A percentile compares a stretch with the other conserved stretches of the same genome.
phyloP scores from a whole-genome alignment of 2,888 invertebrate species.

The Malachius bipustulatus region DNA sequence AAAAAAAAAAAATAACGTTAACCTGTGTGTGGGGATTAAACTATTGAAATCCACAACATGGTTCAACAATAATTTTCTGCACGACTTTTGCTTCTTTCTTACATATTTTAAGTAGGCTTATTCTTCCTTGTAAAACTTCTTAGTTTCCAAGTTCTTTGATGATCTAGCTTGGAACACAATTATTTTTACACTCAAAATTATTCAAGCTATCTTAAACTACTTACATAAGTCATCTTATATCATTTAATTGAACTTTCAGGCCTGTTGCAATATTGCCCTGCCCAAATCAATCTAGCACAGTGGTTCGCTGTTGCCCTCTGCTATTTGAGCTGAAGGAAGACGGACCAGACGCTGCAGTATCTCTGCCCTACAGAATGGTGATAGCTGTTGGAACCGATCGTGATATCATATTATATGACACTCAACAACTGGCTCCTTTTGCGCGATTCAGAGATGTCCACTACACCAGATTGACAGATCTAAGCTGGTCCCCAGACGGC shows the following conservation, averaged over 20 bases:
- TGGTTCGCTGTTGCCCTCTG: constrained; percentile 69
- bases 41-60: no score
- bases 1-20: neutral
- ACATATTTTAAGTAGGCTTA: no score
- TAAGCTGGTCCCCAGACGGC: constrained; percentile 81
- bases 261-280: constrained; percentile 71
- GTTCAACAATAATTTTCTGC: no score
- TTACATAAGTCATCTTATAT: neutral
- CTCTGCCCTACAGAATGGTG: constrained; percentile 67
- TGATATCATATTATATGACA: constrained; percentile 77
- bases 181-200: no score
- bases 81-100: no score
- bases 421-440: constrained; percentile 70
- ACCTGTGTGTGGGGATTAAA: no score
- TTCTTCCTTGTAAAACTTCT: no score
- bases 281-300: constrained; percentile 69
- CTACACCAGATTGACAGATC: constrained; percentile 76
- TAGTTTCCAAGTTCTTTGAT: no score
- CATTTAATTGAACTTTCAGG: constrained; percentile 39
- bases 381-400: constrained; percentile 87
- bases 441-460: constrained; percentile 74
- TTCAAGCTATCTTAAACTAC: no score
- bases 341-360: constrained; percentile 43
- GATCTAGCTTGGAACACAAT: no score
- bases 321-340: constrained; percentile 49